phyloP scores from a whole-genome alignment of 2,888 invertebrate species.

The Lacanobia wlatinum region DNA sequence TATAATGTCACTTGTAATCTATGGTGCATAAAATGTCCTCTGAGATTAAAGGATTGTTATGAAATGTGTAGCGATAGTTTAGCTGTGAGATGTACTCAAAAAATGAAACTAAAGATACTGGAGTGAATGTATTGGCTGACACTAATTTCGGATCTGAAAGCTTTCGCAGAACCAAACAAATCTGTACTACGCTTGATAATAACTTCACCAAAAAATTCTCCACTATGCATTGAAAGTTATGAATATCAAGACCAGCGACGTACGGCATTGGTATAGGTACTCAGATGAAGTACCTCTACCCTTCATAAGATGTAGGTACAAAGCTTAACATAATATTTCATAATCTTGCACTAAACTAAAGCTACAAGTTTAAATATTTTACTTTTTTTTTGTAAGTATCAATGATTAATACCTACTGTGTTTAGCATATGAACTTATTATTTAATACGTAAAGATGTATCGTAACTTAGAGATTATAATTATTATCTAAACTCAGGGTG shows the following conservation, averaged over 20 bases:
- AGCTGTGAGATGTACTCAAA: slow-evolving; percentile 46
- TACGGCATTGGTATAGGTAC: background rate
- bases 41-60: slow-evolving; percentile 78
- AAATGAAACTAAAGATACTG: slow-evolving; percentile 11
- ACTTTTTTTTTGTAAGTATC: slow-evolving; percentile 73
- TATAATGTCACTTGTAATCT: slow-evolving; percentile 74
- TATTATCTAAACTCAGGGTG: slow-evolving; percentile 79
- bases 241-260: background rate
- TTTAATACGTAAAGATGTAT: slow-evolving; percentile 66
- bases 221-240: background rate
- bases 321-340: slow-evolving; percentile 8
- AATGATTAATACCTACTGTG: slow-evolving; percentile 67
- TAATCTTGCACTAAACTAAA: slow-evolving; percentile 58
- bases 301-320: slow-evolving; percentile 5
- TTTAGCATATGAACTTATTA: slow-evolving; percentile 70
- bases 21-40: slow-evolving; percentile 84
- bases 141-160: background rate
- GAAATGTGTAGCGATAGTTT: slow-evolving; percentile 59
- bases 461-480: slow-evolving; percentile 66
- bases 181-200: slow-evolving; percentile 6
- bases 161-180: slow-evolving; percentile 1
- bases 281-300: background rate
- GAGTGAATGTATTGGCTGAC: slow-evolving; percentile 7
- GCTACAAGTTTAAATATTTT: slow-evolving; percentile 67
- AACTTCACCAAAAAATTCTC: background rate